phyloP scores from a whole-genome alignment of 2,113 vertebrate genomes.

The Sporophila hypoxantha region DNA sequence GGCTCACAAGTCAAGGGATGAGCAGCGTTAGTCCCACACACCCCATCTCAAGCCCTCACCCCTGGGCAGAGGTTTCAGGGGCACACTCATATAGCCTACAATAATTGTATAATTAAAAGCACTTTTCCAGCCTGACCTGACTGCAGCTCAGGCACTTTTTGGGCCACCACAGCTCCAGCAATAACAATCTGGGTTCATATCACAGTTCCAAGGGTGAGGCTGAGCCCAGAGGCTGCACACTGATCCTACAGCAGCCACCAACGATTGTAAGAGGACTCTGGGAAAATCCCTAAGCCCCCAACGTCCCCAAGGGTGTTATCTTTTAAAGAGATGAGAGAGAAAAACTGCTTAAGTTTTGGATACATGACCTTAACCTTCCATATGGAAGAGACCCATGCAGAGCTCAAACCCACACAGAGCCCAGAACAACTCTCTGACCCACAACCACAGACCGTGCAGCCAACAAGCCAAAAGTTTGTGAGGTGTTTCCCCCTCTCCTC shows the following conservation, averaged over 20 bases:
- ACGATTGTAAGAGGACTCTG: neutral
- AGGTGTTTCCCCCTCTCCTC: neutral
- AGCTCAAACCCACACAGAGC: neutral
- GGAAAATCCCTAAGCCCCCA: neutral
- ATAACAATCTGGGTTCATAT: neutral
- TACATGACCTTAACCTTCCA: accelerated
- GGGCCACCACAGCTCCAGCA: neutral
- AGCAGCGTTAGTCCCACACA: accelerated
- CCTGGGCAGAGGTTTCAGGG: neutral
- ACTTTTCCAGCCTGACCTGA: neutral
- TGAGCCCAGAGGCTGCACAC: neutral
- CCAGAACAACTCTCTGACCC: neutral
- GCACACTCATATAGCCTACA: accelerated
- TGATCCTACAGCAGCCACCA: neutral
- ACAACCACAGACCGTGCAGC: neutral
- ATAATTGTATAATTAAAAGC: neutral
- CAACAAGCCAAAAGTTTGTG: neutral
- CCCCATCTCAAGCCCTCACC: neutral
- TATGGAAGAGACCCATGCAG: neutral
- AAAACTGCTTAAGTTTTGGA: neutral
- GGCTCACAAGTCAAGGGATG: accelerated
- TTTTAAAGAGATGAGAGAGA: neutral
- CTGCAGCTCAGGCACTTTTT: neutral
- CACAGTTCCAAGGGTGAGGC: neutral
- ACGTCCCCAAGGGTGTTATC: neutral